Conservation (phyloP, 2,113 vertebrate genomes). For the Sinocyclocheilus anshuiensis region DNA sequence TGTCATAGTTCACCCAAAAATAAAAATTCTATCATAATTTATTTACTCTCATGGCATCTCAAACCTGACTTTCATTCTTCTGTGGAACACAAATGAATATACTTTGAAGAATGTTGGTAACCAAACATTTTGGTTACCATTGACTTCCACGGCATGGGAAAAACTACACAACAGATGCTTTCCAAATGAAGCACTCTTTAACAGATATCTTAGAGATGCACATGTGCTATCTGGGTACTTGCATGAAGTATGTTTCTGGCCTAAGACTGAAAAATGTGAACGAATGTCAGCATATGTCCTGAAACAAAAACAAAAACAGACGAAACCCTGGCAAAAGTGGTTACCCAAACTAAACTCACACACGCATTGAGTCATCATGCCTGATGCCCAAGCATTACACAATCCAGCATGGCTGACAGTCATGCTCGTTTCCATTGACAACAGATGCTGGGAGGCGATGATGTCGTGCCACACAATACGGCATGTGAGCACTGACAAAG, state of each 20-base stretch:
- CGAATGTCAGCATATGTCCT: background rate
- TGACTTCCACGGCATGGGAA: too few relatives aligned
- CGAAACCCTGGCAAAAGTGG: conserved; percentile 29
- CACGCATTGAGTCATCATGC: conserved; percentile 52
- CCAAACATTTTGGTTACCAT: too few relatives aligned
- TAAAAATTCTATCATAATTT: background rate
- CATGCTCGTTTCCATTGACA: conserved; percentile 72
- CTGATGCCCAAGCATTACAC: conserved; percentile 72
- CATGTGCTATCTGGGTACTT: background rate
- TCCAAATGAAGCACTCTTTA: background rate
- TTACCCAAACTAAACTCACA: conserved; percentile 53
- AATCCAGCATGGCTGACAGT: conserved; percentile 69
- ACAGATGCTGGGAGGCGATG: conserved; percentile 77
- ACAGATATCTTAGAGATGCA: background rate
- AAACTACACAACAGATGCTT: background rate
- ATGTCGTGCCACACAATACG: conserved; percentile 73
- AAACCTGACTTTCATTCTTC: too few relatives aligned
- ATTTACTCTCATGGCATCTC: too few relatives aligned
- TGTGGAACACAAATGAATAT: too few relatives aligned
- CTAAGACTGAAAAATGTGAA: background rate
- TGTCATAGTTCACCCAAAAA: too few relatives aligned
- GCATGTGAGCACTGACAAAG: conserved; percentile 72
- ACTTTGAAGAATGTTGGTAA: too few relatives aligned
- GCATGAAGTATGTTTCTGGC: background rate
- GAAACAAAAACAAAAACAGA: conserved; percentile 44